Evolutionary conservation across 2,797 vertebrate genomes (phyloP), one percentile per base, ranked within the genome.

Genomic region (Lagorchestes hirsutus): DNA sequence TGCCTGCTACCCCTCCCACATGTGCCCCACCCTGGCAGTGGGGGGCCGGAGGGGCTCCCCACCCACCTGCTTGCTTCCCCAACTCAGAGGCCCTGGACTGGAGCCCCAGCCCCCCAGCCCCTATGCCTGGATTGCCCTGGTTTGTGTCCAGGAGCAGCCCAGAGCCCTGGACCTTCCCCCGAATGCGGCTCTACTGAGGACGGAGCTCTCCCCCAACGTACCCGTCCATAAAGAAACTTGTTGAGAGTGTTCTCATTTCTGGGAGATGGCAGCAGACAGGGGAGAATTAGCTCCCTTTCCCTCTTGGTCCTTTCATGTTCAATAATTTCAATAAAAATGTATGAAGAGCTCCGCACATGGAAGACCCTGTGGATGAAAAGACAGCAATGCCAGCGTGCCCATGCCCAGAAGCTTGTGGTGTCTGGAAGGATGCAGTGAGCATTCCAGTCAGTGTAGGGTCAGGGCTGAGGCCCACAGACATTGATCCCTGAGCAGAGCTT

Each of bases 141-240:
- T 91, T 97, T 46, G 93, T 98, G 56, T 67, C 95, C 29, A 97
- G 95, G 67, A 96, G 91, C 87, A 98, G 98, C 90, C 98, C 98
- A 0, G 97, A 97, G 52, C 54, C 95, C 57, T 98, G 98, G 98
- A 95, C 97, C 87, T 98, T 98, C 91, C 98, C 98, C 82, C 98
- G 98, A 55, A 98, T 98, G 98, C 98, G 97, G 95, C 96, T 98
- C 0, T 98, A 98, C 96, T 98, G 93, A 98, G 87, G n/a, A 40
- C 16, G 92, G 40, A 62, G 28, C 55, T 55, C 14, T 1, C 34
- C 96, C 93, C 50, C 27, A 40, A 50, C 54, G 9, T 82, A 40
- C 90, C 94, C 50, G 27, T 96, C 95, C 97, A 97, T 97, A 97
- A 98, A 98, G n/a, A 90, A 62, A 6, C 31, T 94, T 95, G 90